Percentiles rank a stretch among this genome's conserved stretches.
phyloP scores from a whole-genome alignment of 2,888 invertebrate species.

The Tipula confusa region DNA sequence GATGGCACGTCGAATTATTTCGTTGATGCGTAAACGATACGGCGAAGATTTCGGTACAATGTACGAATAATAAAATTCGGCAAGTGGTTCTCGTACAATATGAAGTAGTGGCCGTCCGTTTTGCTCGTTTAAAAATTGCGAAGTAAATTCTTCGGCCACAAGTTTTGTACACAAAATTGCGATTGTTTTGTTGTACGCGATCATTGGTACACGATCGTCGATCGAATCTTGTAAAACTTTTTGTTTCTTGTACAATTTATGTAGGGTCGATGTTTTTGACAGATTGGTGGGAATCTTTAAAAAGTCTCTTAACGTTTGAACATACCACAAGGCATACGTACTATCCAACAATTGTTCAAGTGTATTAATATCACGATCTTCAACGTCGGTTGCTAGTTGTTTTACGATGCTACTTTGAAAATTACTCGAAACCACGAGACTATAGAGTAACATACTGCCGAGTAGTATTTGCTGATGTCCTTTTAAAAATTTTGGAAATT shows the following conservation, averaged over 20 bases:
- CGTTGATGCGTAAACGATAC: not conserved
- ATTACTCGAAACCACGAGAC: not conserved
- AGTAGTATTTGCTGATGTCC: not conserved
- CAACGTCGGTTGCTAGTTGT: not conserved
- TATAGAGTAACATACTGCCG: not conserved
- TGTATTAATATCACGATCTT: constrained; percentile 13
- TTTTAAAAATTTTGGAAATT: not conserved
- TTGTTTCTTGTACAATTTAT: constrained; percentile 26
- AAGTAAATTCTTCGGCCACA: not conserved
- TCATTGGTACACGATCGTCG: not conserved
- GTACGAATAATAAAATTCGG: constrained; percentile 20
- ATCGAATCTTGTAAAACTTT: not conserved
- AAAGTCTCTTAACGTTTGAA: not conserved
- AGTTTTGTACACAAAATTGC: not conserved
- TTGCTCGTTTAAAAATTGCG: not conserved
- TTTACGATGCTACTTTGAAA: constrained; percentile 25
- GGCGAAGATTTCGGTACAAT: constrained; percentile 29
- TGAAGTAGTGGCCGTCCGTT: not conserved
- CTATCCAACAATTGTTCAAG: not conserved
- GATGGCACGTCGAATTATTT: not conserved
- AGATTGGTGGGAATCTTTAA: not conserved
- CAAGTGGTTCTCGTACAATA: not conserved
- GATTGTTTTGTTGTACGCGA: not conserved
- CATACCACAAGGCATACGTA: not conserved
- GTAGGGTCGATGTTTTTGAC: not conserved